Evolutionary conservation across 2,797 vertebrate genomes (phyloP).

Genomic region (Hippopotamyrus pictus): DNA sequence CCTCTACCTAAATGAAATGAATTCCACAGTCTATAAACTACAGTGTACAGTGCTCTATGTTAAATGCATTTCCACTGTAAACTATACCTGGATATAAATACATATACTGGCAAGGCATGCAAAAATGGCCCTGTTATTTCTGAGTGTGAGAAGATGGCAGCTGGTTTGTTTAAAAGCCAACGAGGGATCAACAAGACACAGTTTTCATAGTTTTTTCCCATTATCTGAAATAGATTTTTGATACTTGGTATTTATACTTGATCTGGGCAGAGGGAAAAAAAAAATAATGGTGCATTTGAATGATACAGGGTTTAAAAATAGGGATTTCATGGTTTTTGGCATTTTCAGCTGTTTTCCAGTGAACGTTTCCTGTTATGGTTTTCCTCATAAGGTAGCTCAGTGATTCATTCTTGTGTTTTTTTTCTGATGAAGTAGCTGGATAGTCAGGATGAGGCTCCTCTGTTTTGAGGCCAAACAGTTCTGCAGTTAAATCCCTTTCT

Average conservation of each 20-base stretch:
- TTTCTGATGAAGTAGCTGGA: not conserved
- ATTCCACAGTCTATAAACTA: not conserved
- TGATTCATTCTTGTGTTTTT: not conserved
- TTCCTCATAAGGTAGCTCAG: not conserved
- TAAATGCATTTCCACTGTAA: not conserved
- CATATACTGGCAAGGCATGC: not conserved
- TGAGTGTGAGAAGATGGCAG: not conserved
- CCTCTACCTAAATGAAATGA: not conserved
- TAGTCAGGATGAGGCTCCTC: not conserved
- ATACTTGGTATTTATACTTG: not conserved
- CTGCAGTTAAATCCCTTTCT: not conserved
- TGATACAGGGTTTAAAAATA: not conserved
- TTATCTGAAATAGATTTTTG: not conserved
- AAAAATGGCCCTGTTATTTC: not conserved
- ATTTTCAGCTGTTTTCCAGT: not conserved
- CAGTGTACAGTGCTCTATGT: not conserved
- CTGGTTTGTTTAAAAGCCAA: not conserved
- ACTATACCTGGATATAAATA: slow-evolving; percentile 3
- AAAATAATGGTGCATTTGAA: not conserved
- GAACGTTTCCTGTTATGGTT: not conserved
- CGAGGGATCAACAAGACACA: not conserved
- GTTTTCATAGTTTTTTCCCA: not conserved
- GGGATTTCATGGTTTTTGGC: not conserved
- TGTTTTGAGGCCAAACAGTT: not conserved
- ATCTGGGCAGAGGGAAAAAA: not conserved